Conservation (phyloP, 2,113 vertebrate genomes). For the Microcebus griseorufus region DNA sequence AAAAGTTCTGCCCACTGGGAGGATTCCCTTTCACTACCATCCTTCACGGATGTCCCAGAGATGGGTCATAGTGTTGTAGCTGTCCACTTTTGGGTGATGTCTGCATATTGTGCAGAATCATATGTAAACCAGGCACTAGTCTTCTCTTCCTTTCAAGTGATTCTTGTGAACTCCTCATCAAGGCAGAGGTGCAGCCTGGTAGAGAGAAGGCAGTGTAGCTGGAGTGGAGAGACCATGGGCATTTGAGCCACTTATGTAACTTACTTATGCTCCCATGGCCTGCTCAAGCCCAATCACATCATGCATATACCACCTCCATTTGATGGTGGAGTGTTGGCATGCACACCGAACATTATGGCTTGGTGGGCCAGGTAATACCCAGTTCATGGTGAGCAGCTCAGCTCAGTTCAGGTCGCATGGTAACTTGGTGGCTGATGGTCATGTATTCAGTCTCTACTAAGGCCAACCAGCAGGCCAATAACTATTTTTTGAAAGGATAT, state of each 20-base stretch:
- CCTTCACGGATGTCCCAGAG: not conserved
- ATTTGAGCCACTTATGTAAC: not conserved
- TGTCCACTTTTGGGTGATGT: not conserved
- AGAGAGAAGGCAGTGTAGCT: not conserved
- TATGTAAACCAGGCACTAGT: not conserved
- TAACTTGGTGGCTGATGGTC: not conserved
- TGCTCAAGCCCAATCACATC: not conserved
- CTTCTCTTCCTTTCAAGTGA: not conserved
- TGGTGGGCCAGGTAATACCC: not conserved
- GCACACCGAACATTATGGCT: not conserved
- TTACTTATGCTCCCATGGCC: not conserved
- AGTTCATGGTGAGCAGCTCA: not conserved
- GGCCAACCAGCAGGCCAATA: not conserved
- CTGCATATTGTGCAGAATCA: not conserved
- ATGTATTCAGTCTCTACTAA: not conserved
- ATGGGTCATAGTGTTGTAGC: not conserved
- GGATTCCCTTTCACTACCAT: not conserved
- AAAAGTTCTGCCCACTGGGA: not conserved
- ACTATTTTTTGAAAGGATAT: not conserved
- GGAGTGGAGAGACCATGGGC: not conserved
- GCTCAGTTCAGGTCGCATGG: not conserved
- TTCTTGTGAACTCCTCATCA: not conserved
- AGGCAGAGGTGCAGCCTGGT: not conserved
- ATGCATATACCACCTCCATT: not conserved
- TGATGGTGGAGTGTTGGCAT: not conserved